A percentile compares a stretch with the other conserved stretches of the same genome.
Evolutionary conservation across 2,113 vertebrate genomes (phyloP).

Genomic region (Forbesichthys agassizii): DNA sequence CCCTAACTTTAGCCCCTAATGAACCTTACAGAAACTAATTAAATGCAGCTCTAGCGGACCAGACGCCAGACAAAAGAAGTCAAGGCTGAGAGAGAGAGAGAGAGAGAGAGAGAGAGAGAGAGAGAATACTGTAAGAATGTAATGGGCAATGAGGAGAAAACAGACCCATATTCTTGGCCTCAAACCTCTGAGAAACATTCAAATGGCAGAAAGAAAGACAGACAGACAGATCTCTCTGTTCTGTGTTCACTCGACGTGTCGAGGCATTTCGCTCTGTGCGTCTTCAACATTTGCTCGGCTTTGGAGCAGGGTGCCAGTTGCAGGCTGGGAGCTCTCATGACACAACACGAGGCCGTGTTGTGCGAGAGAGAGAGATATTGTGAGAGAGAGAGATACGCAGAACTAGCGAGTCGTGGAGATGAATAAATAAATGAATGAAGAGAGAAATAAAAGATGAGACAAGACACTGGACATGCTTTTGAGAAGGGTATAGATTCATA

Average conservation of each 20-base stretch:
- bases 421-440: background rate
- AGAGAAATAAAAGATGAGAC: conserved; percentile 9
- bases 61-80: conserved; percentile 59
- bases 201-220: conserved; percentile 1
- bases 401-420: background rate
- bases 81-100: conserved; percentile 43
- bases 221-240: background rate
- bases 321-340: conserved; percentile 70
- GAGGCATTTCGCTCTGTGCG: background rate
- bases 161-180: conserved; percentile 28
- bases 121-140: background rate
- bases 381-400: conserved; percentile 25
- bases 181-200: conserved; percentile 30
- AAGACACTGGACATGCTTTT: conserved; percentile 52
- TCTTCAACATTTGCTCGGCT: conserved; percentile 4
- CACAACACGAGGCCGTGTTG: conserved; percentile 69
- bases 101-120: background rate
- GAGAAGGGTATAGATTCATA: conserved; percentile 60
- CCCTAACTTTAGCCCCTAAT: conserved; percentile 79
- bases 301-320: conserved; percentile 55
- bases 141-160: background rate
- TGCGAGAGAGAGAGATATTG: conserved; percentile 48
- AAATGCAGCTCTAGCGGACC: conserved; percentile 74
- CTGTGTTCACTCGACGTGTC: background rate
- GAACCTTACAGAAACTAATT: conserved; percentile 82